Evolutionary conservation across 64 coral and sea anemone species (phyloP).

Genomic region (Pocillopora verrucosa): DNA sequence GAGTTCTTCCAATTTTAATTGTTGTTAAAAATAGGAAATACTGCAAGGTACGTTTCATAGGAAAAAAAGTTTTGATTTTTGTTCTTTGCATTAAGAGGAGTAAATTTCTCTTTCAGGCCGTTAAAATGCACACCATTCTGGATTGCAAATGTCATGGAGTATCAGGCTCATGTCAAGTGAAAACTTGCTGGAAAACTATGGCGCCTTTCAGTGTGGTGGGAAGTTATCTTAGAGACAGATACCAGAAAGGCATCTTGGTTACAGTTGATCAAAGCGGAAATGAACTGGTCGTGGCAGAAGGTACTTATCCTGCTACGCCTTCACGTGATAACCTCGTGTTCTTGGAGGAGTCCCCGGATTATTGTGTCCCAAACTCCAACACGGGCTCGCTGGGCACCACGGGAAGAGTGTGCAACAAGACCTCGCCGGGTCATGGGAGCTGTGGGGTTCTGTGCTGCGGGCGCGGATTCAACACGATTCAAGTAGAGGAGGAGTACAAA

Average conservation of each 20-base stretch:
- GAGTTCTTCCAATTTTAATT: no score
- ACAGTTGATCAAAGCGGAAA: constrained; percentile 76
- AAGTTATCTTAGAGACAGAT: constrained; percentile 65
- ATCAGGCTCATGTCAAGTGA: constrained; percentile 63
- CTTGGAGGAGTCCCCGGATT: constrained; percentile 86
- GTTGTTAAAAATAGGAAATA: no score
- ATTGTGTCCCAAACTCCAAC: constrained; percentile 51
- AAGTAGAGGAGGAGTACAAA: constrained; percentile 64
- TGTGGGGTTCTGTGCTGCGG: constrained; percentile 86
- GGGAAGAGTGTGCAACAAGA: constrained; percentile 69
- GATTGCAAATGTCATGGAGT: constrained; percentile 89
- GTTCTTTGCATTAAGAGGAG: no score
- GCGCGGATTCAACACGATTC: constrained; percentile 84
- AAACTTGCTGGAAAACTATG: constrained; percentile 67
- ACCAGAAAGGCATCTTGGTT: constrained; percentile 36
- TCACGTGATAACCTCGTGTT: constrained; percentile 75
- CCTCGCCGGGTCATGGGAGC: constrained; percentile 19
- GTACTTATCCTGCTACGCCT: constrained; percentile 31
- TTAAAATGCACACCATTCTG: constrained; percentile 45
- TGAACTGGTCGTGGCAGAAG: constrained; percentile 44
- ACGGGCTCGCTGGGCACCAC: constrained; percentile 90
- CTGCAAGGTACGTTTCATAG: no score
- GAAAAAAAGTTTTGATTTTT: no score
- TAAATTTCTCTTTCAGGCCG: constrained; percentile 44
- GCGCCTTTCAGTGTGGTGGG: constrained; percentile 70